A percentile compares a stretch with the other conserved stretches of the same genome.
Conservation (phyloP, 37 sponge, comb jelly and placozoan genomes). For the Spongia lamella region DNA sequence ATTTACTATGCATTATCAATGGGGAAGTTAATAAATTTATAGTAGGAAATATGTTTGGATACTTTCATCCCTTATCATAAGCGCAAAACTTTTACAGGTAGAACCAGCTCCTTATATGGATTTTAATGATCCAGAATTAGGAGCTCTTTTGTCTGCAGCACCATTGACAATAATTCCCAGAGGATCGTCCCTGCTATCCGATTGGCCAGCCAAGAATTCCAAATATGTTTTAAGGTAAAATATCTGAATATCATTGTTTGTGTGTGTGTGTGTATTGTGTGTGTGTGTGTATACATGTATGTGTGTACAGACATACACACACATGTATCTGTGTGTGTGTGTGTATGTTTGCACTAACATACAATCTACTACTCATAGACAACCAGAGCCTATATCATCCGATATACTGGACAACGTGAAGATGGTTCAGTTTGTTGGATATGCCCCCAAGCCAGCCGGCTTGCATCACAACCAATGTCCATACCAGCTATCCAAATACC, state of each 20-base stretch:
- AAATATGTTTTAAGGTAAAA: conserved; percentile 61
- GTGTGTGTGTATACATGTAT: too few relatives aligned
- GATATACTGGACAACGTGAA: conserved; percentile 65
- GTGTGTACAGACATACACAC: too few relatives aligned
- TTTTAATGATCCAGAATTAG: conserved; percentile 51
- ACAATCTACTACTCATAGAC: too few relatives aligned
- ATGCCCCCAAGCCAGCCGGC: conserved; percentile 73
- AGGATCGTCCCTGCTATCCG: conserved; percentile 56
- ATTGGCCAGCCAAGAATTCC: conserved; percentile 62
- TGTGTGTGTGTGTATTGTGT: too few relatives aligned
- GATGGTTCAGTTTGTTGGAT: conserved; percentile 70
- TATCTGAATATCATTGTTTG: too few relatives aligned
- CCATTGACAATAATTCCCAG: conserved; percentile 17
- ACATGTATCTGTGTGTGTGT: too few relatives aligned
- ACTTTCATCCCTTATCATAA: not conserved
- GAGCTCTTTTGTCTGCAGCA: conserved; percentile 1
- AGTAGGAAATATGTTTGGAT: too few relatives aligned
- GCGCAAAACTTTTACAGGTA: not conserved
- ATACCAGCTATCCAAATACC: conserved; percentile 45
- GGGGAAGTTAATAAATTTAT: too few relatives aligned
- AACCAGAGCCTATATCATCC: conserved; percentile 52
- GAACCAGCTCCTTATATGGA: conserved; percentile 64
- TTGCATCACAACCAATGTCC: conserved; percentile 64
- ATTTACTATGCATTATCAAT: too few relatives aligned
- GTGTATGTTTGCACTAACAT: too few relatives aligned